Conservation (phyloP, 2,888 invertebrate species). For the Branchellion lobata region DNA sequence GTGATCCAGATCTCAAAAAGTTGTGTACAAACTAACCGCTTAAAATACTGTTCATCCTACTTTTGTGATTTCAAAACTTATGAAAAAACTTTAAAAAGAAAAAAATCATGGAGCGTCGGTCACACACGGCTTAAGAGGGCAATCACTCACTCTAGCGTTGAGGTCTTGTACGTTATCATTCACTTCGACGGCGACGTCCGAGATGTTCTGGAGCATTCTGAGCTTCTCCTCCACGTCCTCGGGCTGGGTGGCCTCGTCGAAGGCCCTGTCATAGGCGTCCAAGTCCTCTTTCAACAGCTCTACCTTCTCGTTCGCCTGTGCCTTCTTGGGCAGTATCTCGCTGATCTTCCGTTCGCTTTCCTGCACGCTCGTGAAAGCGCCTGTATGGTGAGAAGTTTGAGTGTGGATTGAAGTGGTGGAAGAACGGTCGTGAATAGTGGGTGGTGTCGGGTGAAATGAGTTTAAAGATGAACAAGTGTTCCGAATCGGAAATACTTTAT, state of each 20-base stretch:
- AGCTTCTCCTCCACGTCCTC: background rate
- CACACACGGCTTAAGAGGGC: no score
- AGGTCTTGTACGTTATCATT: background rate
- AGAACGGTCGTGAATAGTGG: no score
- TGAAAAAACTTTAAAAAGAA: background rate
- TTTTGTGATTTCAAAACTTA: background rate
- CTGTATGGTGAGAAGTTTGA: no score
- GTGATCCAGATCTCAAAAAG: background rate
- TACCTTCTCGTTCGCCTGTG: background rate
- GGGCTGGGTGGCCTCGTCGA: background rate
- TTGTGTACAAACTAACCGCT: no score
- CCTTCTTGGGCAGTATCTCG: background rate
- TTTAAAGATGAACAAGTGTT: no score
- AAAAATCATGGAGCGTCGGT: conserved; percentile 12
- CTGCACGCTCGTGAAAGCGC: background rate
- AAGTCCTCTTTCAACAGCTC: background rate
- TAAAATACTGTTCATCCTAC: background rate
- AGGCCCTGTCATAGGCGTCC: background rate
- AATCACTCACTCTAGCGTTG: background rate
- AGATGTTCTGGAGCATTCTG: background rate
- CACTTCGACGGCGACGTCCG: background rate
- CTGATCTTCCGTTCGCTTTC: background rate
- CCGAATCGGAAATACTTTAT: no score
- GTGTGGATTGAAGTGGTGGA: no score
- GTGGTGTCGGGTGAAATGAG: no score